Evolutionary conservation across 1,140 invertebrate genomes (phyloP), one percentile per base, ranked within the genome.

Genomic region (Atopsyche davidsoni): DNA sequence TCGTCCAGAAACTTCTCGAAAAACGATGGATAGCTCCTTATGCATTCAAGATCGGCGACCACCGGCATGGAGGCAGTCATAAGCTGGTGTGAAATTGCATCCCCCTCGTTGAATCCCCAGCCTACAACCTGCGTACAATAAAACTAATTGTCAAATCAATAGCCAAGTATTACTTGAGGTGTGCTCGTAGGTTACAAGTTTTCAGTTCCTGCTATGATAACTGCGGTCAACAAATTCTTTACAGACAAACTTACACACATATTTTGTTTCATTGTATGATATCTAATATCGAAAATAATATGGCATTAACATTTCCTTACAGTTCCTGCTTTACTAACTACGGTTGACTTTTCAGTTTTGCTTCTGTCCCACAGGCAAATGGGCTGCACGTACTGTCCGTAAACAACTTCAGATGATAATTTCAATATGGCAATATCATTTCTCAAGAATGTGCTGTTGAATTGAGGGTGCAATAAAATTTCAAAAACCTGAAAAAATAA

Each of bases 41-140:
- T 59, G 38, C 69, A 71, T 4, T 53, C 60, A 2, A 51, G 42
- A 4, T 60, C 60, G 3, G 60, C 54, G 2, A 65, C 60, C 0
- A 71, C 57, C 0, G 66, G 65, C 62, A 69, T 63, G 25, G 60
- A 13, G 0, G 59, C 51, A 46, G 66, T 56, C 49, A 25, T 19
- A 23, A 57, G 28, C 16, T 50, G 14, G 7, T 25, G 4, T 1
- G 55, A 46, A 39, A 42, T 36, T 31, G 50, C 50, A 9, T 22
- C 31, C 11, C 22, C 7, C 16, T 42, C 18, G 4, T 41, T 50
- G 14, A 21, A 24, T 10, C 55, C 55, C 50, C 50, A 57, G 21
- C 55, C 55, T 10, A 51, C 51, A n/a, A 53, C 43, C 55, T 57
- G 22, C 17, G 17, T 31, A 46, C 10, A 11, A 28, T 7, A 28